Percentiles rank a stretch among this genome's conserved stretches.
phyloP scores from a whole-genome alignment of 1,140 invertebrate genomes.

The Aleiodes sp. region DNA sequence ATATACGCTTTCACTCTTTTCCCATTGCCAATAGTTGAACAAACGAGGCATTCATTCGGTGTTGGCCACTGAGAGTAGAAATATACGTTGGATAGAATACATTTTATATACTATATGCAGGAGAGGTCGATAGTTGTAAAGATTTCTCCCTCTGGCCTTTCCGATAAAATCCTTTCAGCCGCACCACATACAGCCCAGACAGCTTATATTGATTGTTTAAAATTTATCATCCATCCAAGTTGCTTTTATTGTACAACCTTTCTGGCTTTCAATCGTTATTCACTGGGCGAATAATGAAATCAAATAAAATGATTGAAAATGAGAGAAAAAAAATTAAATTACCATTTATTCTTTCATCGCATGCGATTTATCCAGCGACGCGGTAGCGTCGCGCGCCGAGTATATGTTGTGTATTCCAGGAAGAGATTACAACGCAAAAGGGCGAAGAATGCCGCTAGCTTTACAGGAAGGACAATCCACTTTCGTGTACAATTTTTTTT shows the following conservation, averaged over 20 bases:
- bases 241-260: constrained; percentile 12
- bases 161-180: constrained; percentile 28
- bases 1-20: constrained; percentile 7
- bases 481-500: too few relatives aligned
- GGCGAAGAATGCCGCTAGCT: too few relatives aligned
- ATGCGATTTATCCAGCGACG: too few relatives aligned
- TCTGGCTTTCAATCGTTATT: constrained; percentile 25
- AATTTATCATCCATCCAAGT: constrained; percentile 23
- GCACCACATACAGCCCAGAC: constrained; percentile 18
- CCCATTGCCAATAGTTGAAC: constrained; percentile 22
- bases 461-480: too few relatives aligned
- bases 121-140: constrained; percentile 22
- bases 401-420: too few relatives aligned
- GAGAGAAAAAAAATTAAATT: too few relatives aligned
- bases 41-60: constrained; percentile 28
- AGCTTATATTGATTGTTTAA: constrained; percentile 29
- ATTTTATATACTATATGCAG: neutral
- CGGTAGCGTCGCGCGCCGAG: too few relatives aligned
- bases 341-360: neutral
- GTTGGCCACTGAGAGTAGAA: neutral
- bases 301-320: constrained; percentile 22
- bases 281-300: neutral
- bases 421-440: too few relatives aligned
- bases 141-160: constrained; percentile 16
- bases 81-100: neutral